Conservation (phyloP, 2,888 invertebrate genomes). For the Julus scanicus region DNA sequence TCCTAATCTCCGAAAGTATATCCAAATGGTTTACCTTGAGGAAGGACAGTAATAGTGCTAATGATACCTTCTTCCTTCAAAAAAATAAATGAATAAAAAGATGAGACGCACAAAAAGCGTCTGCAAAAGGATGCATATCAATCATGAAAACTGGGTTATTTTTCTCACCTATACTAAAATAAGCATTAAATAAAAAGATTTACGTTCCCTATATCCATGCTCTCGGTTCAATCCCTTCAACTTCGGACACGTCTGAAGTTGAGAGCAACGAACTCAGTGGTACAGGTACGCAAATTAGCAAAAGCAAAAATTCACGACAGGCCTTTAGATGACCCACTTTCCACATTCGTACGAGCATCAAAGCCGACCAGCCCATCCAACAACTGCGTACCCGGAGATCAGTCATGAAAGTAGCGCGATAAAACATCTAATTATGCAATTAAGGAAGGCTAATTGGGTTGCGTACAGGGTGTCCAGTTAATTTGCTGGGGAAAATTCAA, state of each 20-base stretch:
- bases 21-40: too few species aligned
- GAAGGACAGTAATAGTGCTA: too few species aligned
- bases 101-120: not conserved
- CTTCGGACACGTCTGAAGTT: slow-evolving; percentile 31
- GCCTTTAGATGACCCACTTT: slow-evolving; percentile 27
- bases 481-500: too few species aligned
- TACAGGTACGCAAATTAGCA: slow-evolving; percentile 27
- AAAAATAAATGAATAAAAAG: not conserved
- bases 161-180: not conserved
- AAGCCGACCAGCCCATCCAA: slow-evolving; percentile 6
- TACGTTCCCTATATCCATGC: not conserved
- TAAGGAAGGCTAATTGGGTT: slow-evolving; percentile 1
- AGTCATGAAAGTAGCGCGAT: slow-evolving; percentile 27
- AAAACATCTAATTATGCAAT: slow-evolving; percentile 7
- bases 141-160: slow-evolving; percentile 20
- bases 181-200: not conserved
- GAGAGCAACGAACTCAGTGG: slow-evolving; percentile 4
- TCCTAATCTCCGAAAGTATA: too few species aligned
- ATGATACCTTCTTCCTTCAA: too few species aligned
- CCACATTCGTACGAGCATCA: not conserved
- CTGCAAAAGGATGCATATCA: not conserved
- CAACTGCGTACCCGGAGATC: not conserved
- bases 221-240: not conserved
- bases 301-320: slow-evolving; percentile 32
- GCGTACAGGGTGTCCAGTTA: not conserved